These are phyloP conservation scores for Sciurus carolinensis DNA, from an alignment of 2,797 vertebrate genomes.

Conservation along the genomic window DNA sequence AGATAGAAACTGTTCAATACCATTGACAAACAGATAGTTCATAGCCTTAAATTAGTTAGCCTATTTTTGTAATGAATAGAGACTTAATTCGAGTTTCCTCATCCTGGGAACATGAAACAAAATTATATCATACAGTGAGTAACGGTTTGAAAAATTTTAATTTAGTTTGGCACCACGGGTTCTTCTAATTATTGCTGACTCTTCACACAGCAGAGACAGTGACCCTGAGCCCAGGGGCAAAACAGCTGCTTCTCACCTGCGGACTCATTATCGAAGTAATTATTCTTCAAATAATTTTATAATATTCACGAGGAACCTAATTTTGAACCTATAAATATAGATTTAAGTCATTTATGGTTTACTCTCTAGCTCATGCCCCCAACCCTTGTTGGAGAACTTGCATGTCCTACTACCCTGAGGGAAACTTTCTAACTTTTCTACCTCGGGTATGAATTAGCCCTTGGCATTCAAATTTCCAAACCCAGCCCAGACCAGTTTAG, in stretches of 20 bases:
- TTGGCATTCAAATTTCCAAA: neutral
- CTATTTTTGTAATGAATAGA: constrained; percentile 90
- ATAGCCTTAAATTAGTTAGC: constrained; percentile 87
- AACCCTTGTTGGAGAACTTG: neutral
- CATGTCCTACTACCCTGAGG: neutral
- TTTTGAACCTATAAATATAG: constrained; percentile 73
- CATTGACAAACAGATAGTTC: constrained; percentile 90
- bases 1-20: constrained; percentile 90
- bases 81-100: constrained; percentile 88
- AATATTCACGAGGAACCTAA: constrained; percentile 71
- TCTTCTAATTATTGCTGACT: constrained; percentile 88
- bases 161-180: constrained; percentile 85
- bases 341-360: constrained; percentile 36
- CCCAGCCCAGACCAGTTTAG: neutral
- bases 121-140: constrained; percentile 86
- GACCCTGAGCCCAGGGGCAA: constrained; percentile 83
- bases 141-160: constrained; percentile 86
- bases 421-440: constrained; percentile 12
- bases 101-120: constrained; percentile 87
- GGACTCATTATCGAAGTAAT: constrained; percentile 83
- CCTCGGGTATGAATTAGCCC: constrained; percentile 11
- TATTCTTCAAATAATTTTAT: constrained; percentile 85
- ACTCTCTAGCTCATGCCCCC: neutral
- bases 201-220: constrained; percentile 84
- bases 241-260: constrained; percentile 86